Conservation (phyloP, 2,797 vertebrate species). For the Leptoclinus maculatus region DNA sequence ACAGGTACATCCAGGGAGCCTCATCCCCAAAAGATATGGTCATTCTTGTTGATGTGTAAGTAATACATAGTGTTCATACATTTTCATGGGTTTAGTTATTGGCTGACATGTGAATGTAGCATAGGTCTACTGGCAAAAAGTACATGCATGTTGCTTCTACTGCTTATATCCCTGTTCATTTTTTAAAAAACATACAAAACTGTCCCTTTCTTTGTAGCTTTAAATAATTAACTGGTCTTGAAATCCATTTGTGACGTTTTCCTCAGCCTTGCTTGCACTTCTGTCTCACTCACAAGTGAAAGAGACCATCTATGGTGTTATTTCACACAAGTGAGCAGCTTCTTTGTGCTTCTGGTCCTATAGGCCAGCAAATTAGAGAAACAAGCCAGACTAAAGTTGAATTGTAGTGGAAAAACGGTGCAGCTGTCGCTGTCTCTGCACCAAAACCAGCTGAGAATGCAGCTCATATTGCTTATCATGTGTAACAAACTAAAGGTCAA, state of each 20-base stretch:
- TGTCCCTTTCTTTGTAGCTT: background rate
- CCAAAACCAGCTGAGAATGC: constrained; percentile 28
- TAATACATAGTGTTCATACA: constrained; percentile 45
- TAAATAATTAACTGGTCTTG: constrained; percentile 1
- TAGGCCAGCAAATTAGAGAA: background rate
- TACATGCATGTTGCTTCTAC: background rate
- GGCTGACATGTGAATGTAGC: background rate
- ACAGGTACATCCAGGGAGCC: constrained; percentile 98
- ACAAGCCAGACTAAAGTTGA: background rate
- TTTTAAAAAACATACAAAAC: background rate
- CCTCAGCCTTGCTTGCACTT: background rate
- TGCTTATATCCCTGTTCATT: background rate
- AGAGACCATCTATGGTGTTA: background rate
- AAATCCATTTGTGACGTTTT: constrained; percentile 4
- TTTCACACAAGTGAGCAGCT: constrained; percentile 17
- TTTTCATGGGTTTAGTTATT: background rate
- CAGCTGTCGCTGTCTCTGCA: constrained; percentile 31
- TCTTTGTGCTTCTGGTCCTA: background rate
- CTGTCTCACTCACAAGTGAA: constrained; percentile 13
- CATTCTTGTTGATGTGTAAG: constrained; percentile 99
- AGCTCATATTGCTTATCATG: constrained; percentile 11
- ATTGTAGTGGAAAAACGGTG: background rate
- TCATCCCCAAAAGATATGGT: constrained; percentile 99
- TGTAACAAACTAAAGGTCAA: constrained; percentile 9
- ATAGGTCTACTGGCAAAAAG: background rate